Evolutionary conservation across 2,113 vertebrate genomes (phyloP), one percentile per base, ranked within the genome.

Genomic region (Pterocles gutturalis): DNA sequence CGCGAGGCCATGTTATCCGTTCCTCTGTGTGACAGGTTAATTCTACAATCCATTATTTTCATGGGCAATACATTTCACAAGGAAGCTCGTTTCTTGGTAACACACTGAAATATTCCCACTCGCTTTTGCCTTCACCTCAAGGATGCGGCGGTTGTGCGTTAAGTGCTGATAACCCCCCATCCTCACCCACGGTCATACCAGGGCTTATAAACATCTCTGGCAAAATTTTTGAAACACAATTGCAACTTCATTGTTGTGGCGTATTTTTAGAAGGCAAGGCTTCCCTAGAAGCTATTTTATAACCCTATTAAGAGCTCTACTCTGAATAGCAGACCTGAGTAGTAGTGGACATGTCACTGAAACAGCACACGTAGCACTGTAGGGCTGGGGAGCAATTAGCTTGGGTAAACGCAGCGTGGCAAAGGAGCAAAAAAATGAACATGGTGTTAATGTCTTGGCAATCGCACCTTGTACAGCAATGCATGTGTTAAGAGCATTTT

Each of bases 11-110:
- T 0, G 2, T 79, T 89, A 55, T 57, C 60, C 36, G 15, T 84
- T 94, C 84, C 46, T 36, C 38, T 75, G 10, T 75, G 53, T 82
- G 89, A 77, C 83, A 84, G 65, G 65, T 91, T 91, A 96, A 91
- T 82, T 91, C 92, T 62, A 54, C 66, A 54, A 72, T 87, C 77
- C 45, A 48, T 87, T 95, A 31, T 92, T 91, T 93, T 93, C 81
- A 79, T 43, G 77, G 73, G 58, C 75, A 83, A 73, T 95, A 89
- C 69, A 87, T 93, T 91, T 91, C 45, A 46, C 58, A 46, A 69
- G 53, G 81, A 89, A 85, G 49, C 33, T 78, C 0, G 0, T 82
- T 64, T 64, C 70, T 82, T 83, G 34, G 70, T 79, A 84, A 65
- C 69, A 41, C 10, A 4, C 16, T 87, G 77, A 89, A 93, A 92